Conservation (phyloP, 2,888 invertebrate genomes). For the Callyntrura sp. region DNA sequence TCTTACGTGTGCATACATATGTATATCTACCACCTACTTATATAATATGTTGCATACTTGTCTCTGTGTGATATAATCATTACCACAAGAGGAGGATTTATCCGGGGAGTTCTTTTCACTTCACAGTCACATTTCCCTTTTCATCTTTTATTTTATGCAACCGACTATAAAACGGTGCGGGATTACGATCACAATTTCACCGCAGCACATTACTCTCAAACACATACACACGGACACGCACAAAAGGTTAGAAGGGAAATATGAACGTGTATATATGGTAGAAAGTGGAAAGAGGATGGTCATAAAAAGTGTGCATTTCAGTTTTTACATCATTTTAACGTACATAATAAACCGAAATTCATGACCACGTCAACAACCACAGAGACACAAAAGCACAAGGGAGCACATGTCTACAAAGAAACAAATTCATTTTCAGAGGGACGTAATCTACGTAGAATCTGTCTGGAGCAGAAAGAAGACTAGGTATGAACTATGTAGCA, state of each 20-base stretch:
- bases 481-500: background rate
- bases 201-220: background rate
- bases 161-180: slow-evolving; percentile 1
- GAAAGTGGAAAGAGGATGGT: background rate
- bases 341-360: slow-evolving; percentile 29
- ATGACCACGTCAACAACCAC: slow-evolving; percentile 47
- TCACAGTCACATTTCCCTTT: slow-evolving; percentile 31
- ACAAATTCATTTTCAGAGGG: slow-evolving; percentile 34
- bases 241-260: too few relatives aligned
- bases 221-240: too few relatives aligned
- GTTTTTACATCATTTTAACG: slow-evolving; percentile 22
- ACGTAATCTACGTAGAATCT: too few relatives aligned
- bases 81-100: background rate
- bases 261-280: too few relatives aligned
- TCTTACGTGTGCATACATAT: background rate
- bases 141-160: background rate
- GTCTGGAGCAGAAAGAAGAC: too few relatives aligned
- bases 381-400: background rate
- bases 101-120: slow-evolving; percentile 21
- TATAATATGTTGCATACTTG: too few relatives aligned
- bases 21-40: too few relatives aligned
- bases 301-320: background rate
- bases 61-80: background rate
- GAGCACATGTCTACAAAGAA: background rate
- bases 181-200: slow-evolving; percentile 1